Base-by-base conservation (phyloP, 2,888 invertebrate genomes). In the Xestobium rufovillosum region DNA sequence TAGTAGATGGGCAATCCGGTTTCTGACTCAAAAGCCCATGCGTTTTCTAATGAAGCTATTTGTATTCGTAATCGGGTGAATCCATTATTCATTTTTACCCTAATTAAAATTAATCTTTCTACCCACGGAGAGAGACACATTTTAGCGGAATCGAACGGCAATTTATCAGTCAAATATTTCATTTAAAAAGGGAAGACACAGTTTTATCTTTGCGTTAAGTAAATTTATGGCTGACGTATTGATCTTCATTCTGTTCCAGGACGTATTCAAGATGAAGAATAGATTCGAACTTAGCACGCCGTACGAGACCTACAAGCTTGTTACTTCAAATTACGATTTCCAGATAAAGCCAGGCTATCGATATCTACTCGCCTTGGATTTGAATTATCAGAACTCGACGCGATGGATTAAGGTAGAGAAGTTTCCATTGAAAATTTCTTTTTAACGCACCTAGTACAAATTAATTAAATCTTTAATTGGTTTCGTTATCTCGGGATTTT, bases 231-330 rank as follows among this genome's bases (percentile, higher is more conserved):
- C 33, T 38, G 15, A 34, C 30, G 35, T 42, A 41, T 41, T 41
- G 36, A 41, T 41, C 31, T n/a, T n/a, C n/a, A n/a, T n/a, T n/a
- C 31, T 36, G 45, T 55, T 52, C 28, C 52, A 68, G 59, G 67
- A 73, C 52, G 52, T 66, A 9, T 59, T 71, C 41, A 57, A 65
- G 30, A 68, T 74, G 45, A 68, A 69, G 37, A 80, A 80, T 57
- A 66, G 71, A 8, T 54, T 80, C 9, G 69, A 68, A 36, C 50
- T 80, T 1, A 65, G 60, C 4, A 73, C 78, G 1, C 76, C 79
- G 0, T 79, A 75, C 41, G 37, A 49, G 3, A 53, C 47, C 16
- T 65, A 61, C 41, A 65, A 66, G 43, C 67, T 71, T 42, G 59
- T 78, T 12, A 68, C 65, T 37, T 73, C 72, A 0, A 57, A 66